These are phyloP conservation scores for Ictalurus punctatus DNA, from an alignment of 2,113 vertebrate species.

Conservation along the genomic window DNA sequence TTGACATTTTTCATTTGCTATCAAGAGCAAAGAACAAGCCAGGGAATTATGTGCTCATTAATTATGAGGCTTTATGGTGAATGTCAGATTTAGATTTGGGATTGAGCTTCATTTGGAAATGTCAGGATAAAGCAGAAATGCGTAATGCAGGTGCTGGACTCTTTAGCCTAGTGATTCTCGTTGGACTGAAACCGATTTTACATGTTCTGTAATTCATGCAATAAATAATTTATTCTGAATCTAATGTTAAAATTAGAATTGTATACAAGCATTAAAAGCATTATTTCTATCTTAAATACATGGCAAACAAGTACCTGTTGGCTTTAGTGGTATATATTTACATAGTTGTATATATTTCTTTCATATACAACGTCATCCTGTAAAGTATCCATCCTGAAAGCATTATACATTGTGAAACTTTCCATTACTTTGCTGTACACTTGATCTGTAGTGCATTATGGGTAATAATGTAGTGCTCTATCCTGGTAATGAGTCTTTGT, in stretches of 20 bases:
- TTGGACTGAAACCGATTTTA: not conserved
- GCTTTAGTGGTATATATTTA: not conserved
- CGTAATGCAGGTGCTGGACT: not conserved
- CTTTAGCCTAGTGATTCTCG: not conserved
- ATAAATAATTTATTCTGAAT: not conserved
- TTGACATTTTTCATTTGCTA: constrained; percentile 6
- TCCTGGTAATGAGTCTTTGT: not conserved
- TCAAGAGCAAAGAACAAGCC: not conserved
- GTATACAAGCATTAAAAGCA: not conserved
- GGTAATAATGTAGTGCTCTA: not conserved
- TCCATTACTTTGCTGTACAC: not conserved
- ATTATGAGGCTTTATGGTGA: not conserved
- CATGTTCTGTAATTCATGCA: not conserved
- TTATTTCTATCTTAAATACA: not conserved
- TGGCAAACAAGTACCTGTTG: not conserved
- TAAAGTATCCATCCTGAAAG: not conserved
- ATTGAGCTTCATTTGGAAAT: not conserved
- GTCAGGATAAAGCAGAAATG: not conserved
- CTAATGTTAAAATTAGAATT: not conserved
- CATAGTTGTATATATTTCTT: not conserved
- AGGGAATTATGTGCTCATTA: not conserved
- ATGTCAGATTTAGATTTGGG: not conserved
- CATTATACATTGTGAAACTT: not conserved
- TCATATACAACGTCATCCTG: not conserved
- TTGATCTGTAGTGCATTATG: not conserved